phyloP scores from a whole-genome alignment of 2,888 invertebrate species.

The Ichneumoninae sp. region DNA sequence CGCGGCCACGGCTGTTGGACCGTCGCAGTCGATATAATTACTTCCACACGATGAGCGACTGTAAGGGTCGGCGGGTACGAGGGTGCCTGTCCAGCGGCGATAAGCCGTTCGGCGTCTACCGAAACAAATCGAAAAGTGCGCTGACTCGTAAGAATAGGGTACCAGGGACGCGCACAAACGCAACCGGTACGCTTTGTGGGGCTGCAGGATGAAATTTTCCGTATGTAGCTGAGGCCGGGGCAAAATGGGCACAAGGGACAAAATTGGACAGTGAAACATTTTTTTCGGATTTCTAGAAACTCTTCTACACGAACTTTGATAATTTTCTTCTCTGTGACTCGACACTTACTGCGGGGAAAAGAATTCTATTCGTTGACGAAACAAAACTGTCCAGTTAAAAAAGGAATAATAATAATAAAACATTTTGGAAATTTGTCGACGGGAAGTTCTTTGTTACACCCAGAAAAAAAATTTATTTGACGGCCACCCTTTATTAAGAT shows the following conservation, averaged over 20 bases:
- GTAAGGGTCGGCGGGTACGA: slow-evolving; percentile 63
- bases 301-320: background rate
- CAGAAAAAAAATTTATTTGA: too few species aligned
- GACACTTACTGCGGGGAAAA: background rate
- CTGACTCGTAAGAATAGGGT: slow-evolving; percentile 78
- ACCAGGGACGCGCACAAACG: slow-evolving; percentile 44
- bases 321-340: background rate
- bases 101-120: slow-evolving; percentile 76
- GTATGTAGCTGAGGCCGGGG: background rate
- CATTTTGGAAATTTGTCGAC: too few species aligned
- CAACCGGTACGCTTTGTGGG: background rate
- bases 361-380: background rate
- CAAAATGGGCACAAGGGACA: background rate
- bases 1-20: background rate
- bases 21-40: slow-evolving; percentile 64
- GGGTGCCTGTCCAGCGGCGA: slow-evolving; percentile 76
- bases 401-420: too few species aligned
- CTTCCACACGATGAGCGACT: slow-evolving; percentile 76
- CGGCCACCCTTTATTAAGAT: too few species aligned
- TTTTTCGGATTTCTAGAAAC: too few species aligned
- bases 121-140: slow-evolving; percentile 82
- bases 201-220: slow-evolving; percentile 10
- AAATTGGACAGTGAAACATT: background rate
- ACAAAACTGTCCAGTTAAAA: background rate
- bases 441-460: too few species aligned